Conservation (phyloP, 2,797 vertebrate genomes). For the Hephaestus fuliginosus region DNA sequence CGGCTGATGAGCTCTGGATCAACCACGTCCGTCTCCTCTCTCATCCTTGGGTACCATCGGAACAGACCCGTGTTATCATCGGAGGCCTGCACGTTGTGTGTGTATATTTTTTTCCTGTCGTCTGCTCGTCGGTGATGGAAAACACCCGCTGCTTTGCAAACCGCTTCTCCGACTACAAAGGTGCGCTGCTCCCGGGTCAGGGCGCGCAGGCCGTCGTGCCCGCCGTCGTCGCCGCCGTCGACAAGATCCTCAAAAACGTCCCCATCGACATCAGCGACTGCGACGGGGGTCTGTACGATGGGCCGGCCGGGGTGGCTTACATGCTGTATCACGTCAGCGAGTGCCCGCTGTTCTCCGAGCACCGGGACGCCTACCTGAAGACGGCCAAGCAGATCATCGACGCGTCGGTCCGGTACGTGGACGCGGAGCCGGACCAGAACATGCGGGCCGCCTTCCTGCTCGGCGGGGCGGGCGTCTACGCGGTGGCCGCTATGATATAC, state of each 20-base stretch:
- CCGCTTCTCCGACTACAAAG: slow-evolving; percentile 90
- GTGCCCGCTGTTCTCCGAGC: slow-evolving; percentile 86
- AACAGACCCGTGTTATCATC: not conserved
- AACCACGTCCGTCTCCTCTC: slow-evolving; percentile 8
- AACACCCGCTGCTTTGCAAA: slow-evolving; percentile 90
- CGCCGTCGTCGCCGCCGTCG: slow-evolving; percentile 85
- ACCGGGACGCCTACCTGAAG: slow-evolving; percentile 86
- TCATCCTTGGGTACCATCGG: slow-evolving; percentile 41
- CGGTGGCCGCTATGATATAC: slow-evolving; percentile 90
- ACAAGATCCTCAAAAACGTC: slow-evolving; percentile 86
- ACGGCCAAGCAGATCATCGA: slow-evolving; percentile 89
- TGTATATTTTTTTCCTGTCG: not conserved
- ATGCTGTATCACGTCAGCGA: slow-evolving; percentile 91
- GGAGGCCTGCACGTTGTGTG: no score
- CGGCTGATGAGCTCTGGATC: slow-evolving; percentile 22
- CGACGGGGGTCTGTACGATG: slow-evolving; percentile 89
- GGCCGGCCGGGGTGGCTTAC: slow-evolving; percentile 90
- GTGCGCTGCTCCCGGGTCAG: slow-evolving; percentile 85
- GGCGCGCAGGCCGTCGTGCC: slow-evolving; percentile 81
- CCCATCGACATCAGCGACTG: slow-evolving; percentile 79
- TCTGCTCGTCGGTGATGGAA: slow-evolving; percentile 82
- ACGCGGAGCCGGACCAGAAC: slow-evolving; percentile 86
- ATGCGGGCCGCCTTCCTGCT: slow-evolving; percentile 91
- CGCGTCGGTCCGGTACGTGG: slow-evolving; percentile 84
- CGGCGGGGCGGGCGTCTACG: slow-evolving; percentile 90